phyloP scores from a whole-genome alignment of 2,888 invertebrate genomes.

The Lithophane leautieri region DNA sequence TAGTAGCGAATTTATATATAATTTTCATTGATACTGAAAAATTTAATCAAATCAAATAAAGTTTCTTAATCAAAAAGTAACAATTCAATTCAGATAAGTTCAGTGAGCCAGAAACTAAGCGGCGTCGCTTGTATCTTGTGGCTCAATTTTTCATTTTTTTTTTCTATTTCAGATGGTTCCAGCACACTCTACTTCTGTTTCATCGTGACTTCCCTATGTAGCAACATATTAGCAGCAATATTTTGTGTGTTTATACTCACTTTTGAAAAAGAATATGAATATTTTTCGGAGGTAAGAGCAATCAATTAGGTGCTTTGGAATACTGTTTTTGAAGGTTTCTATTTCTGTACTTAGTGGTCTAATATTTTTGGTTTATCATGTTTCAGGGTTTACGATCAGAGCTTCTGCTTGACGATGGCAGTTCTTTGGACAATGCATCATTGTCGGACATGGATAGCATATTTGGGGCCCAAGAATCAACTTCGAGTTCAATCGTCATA shows the following conservation, averaged over 20 bases:
- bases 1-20: neutral
- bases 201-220: conserved; percentile 82
- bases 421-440: conserved; percentile 81
- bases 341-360: neutral
- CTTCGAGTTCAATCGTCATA: conserved; percentile 82
- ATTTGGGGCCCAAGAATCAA: conserved; percentile 80
- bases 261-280: conserved; percentile 86
- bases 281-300: conserved; percentile 84
- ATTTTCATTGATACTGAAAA: too few relatives aligned
- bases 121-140: too few relatives aligned
- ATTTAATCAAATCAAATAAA: too few relatives aligned
- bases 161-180: conserved; percentile 78
- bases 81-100: too few relatives aligned
- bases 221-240: conserved; percentile 83
- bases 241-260: conserved; percentile 86
- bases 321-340: neutral
- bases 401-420: conserved; percentile 83
- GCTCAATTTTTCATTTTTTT: too few relatives aligned
- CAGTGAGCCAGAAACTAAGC: too few relatives aligned
- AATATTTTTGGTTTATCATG: neutral
- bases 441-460: conserved; percentile 82
- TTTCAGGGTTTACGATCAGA: conserved; percentile 86
- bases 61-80: too few relatives aligned
- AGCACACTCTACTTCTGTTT: conserved; percentile 82
- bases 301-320: neutral